A percentile compares a stretch with the other conserved stretches of the same genome.
Evolutionary conservation across 2,888 invertebrate genomes (phyloP).

Genomic region (Bruchidius siliquastri): DNA sequence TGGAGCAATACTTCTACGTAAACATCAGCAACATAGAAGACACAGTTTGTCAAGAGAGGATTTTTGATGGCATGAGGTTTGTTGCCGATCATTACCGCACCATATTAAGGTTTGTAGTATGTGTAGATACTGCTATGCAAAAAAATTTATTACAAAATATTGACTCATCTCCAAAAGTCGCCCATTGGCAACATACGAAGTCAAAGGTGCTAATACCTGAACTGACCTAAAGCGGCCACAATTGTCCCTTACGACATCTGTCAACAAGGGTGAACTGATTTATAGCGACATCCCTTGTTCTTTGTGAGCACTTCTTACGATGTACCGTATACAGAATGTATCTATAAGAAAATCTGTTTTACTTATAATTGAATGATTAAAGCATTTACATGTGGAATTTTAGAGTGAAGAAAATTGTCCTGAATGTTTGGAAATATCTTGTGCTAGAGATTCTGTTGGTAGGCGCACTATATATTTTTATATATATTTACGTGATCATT

Average conservation of each 20-base stretch:
- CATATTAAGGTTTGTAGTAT: background rate
- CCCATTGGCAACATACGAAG: too few species aligned
- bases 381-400: background rate
- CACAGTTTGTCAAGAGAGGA: background rate
- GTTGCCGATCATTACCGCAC: background rate
- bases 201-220: too few species aligned
- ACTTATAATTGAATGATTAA: too few species aligned
- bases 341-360: too few species aligned
- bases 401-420: background rate
- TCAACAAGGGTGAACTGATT: too few species aligned
- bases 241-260: too few species aligned
- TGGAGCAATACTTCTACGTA: background rate
- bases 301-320: too few species aligned
- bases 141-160: too few species aligned
- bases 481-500: background rate
- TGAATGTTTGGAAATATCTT: background rate
- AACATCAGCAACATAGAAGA: background rate
- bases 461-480: background rate
- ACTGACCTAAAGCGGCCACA: too few species aligned
- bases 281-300: too few species aligned
- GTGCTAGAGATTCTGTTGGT: background rate
- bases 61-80: background rate
- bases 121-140: background rate
- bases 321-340: too few species aligned
- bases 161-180: too few species aligned